phyloP scores from a whole-genome alignment of 1,140 invertebrate species.

The Aphaenogaster ashmeadi region DNA sequence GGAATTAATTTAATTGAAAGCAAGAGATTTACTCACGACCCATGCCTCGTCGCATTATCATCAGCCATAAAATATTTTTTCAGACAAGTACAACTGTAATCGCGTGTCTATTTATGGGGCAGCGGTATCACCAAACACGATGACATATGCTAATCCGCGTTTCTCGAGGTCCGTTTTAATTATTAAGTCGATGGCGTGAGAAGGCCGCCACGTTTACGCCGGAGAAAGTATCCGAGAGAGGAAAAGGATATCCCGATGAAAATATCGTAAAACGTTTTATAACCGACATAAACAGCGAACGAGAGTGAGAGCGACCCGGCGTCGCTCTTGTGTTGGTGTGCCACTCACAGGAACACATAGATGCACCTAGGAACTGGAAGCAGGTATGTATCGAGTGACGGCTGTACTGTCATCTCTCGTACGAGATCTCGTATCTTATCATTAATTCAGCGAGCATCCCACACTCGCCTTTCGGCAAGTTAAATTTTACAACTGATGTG shows the following conservation, averaged over 20 bases:
- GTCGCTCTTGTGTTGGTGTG: constrained; percentile 58
- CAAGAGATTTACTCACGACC: background rate
- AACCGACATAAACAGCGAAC: constrained; percentile 75
- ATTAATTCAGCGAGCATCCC: constrained; percentile 27
- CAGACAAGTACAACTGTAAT: background rate
- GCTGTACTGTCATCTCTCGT: background rate
- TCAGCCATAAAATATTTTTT: background rate
- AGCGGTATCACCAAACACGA: background rate
- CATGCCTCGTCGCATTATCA: background rate
- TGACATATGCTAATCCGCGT: constrained; percentile 40
- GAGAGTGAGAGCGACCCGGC: constrained; percentile 66
- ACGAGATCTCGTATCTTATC: constrained; percentile 10
- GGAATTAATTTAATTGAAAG: constrained; percentile 5
- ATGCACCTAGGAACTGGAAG: constrained; percentile 20
- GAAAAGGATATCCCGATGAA: constrained; percentile 72
- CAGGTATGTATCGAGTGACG: constrained; percentile 37
- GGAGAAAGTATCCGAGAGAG: constrained; percentile 71
- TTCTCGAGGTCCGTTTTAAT: constrained; percentile 44
- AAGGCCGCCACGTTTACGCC: constrained; percentile 42
- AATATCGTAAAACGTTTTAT: constrained; percentile 79
- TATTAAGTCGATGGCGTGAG: constrained; percentile 37
- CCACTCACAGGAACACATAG: background rate
- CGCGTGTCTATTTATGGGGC: background rate
- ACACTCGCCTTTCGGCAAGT: background rate
- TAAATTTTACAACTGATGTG: background rate